A percentile compares a stretch with the other conserved stretches of the same genome.
These are phyloP conservation scores for Hippotragus niger DNA, from an alignment of 2,113 vertebrate species.

Conservation along the genomic window DNA sequence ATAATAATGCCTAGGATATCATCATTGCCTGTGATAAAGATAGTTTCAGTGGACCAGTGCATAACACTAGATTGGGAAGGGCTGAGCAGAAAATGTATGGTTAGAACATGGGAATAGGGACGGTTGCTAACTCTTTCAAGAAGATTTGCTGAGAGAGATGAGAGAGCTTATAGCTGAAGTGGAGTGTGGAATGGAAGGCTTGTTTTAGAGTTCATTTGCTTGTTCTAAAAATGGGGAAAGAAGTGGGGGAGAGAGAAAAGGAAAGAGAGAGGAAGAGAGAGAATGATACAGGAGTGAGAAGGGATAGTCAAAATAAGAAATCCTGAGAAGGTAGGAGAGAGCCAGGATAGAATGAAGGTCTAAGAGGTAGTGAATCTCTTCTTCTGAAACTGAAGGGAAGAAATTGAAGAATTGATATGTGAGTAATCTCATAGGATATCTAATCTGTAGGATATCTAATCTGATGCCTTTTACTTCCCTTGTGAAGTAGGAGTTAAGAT, in stretches of 20 bases:
- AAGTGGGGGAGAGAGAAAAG: neutral
- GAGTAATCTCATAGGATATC: neutral
- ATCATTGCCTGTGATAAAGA: neutral
- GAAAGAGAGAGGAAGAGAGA: neutral
- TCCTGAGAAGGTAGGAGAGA: neutral
- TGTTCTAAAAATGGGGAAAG: neutral
- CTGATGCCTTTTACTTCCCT: neutral
- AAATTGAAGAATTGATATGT: neutral
- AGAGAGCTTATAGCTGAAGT: neutral
- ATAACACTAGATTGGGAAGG: neutral
- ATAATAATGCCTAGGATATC: neutral
- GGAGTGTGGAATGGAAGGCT: neutral
- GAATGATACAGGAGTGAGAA: neutral
- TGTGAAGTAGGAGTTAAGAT: neutral
- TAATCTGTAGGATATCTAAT: neutral
- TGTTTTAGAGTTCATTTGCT: neutral
- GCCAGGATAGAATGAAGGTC: neutral
- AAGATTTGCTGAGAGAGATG: neutral
- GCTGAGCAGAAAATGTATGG: neutral
- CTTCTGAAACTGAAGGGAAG: neutral
- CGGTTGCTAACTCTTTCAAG: neutral
- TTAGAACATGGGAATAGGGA: neutral
- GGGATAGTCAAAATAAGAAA: neutral
- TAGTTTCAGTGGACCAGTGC: neutral
- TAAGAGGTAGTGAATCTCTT: neutral